Base-by-base conservation (phyloP, 2,888 invertebrate genomes). In the Brenthis daphne region DNA sequence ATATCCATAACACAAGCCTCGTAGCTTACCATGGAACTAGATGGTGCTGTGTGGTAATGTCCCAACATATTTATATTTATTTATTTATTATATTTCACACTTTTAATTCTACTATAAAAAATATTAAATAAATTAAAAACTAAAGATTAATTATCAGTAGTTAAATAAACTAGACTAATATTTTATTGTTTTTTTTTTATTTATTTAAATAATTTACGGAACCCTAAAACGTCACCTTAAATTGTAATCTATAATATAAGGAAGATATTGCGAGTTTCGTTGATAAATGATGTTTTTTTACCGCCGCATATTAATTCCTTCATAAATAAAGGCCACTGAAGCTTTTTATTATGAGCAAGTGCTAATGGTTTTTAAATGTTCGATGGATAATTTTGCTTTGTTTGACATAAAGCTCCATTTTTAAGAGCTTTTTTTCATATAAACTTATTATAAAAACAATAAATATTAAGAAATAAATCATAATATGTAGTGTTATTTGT, bases 311-410 rank as follows among this genome's bases (percentile, higher is more conserved):
- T 66, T 65, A 69, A 71, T 66, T 55, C 48, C 65, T 66, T 67
- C 58, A 51, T 69, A 66, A 71, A 68, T 65, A 66, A 67, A 67
- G 60, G 43, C 37, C 24, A 55, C 48, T 61, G 51, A 51, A 33
- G 61, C 58, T 58, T 64, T 67, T 69, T 56, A 60, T 66, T 58
- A 67, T 56, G 54, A 54, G n/a, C 51, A 6, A 20, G 20, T 65
- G 54, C 64, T 71, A 71, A 71, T 71, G 68, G 68, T 66, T 71
- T 71, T 71, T 66, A 66, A 71, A 71, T 71, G 71, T 66, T 55
- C 64, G 53, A 63, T 50, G 43, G 60, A 50, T 64, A 65, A 65
- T 63, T 61, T 14, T 20, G 50, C 37, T 43, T 61, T 67, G 53
- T 70, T 70, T 57, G 65, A 61, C 48, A 54, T 58, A 55, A 63